phyloP scores from a whole-genome alignment of 2,797 vertebrate genomes.

The Sebastiscus tertius region DNA sequence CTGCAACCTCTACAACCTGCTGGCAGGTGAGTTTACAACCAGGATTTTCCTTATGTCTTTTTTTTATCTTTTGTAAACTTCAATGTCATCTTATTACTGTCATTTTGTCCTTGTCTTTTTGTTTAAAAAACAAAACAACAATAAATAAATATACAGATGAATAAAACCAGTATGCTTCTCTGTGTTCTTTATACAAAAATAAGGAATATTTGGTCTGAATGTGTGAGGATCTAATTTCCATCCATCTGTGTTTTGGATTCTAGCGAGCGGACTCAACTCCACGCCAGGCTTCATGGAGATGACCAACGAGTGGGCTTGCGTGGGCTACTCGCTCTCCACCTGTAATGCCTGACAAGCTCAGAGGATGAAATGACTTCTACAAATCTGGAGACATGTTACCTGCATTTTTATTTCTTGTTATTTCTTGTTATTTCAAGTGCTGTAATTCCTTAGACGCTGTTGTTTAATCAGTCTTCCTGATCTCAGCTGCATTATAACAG shows the following conservation, averaged over 20 bases:
- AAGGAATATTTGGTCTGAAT: too few species aligned
- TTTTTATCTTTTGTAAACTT: too few species aligned
- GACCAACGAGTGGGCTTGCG: background rate
- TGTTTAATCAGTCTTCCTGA: too few species aligned
- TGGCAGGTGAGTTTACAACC: background rate
- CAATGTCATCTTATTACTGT: too few species aligned
- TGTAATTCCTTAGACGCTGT: background rate
- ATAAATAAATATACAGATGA: too few species aligned
- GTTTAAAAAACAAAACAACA: too few species aligned
- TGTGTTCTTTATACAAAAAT: background rate
- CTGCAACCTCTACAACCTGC: background rate
- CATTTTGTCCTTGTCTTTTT: too few species aligned
- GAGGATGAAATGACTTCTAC: background rate
- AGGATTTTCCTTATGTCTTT: too few species aligned
- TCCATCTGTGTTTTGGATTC: background rate
- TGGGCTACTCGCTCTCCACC: background rate
- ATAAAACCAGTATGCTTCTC: background rate
- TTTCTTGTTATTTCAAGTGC: background rate
- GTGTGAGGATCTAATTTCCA: background rate
- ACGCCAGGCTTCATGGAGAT: background rate
- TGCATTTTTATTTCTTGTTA: background rate
- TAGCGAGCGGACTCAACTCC: background rate
- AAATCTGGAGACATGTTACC: background rate
- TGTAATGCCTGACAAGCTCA: background rate
- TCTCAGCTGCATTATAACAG: too few species aligned